Evolutionary conservation across 2,797 vertebrate genomes (phyloP).

Genomic region (Mormyrops attenuatus): DNA sequence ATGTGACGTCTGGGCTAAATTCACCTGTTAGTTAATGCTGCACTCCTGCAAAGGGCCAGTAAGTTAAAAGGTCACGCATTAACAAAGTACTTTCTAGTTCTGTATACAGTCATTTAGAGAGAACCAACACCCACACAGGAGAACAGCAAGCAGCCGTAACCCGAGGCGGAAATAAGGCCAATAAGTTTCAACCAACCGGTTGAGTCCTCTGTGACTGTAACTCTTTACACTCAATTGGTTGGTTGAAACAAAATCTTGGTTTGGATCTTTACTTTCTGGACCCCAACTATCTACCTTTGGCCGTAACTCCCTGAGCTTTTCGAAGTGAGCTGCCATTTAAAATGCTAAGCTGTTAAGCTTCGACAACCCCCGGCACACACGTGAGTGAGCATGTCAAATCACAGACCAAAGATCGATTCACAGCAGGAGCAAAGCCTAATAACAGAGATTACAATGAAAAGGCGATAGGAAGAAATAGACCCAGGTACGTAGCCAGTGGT

Average conservation of each 20-base stretch:
- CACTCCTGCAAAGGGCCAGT: not conserved
- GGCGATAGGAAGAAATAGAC: not conserved
- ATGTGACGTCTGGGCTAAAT: not conserved
- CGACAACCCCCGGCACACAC: not conserved
- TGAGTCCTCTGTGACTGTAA: not conserved
- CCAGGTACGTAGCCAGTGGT: not conserved
- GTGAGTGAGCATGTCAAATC: not conserved
- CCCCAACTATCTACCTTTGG: not conserved
- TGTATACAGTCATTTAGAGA: conserved; percentile 21
- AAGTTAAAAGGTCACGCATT: not conserved
- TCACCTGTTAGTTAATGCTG: not conserved
- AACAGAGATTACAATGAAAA: not conserved
- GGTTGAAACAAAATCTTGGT: not conserved
- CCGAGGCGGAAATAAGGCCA: not conserved
- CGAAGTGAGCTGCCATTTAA: not conserved
- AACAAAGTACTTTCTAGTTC: conserved; percentile 35
- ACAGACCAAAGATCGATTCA: not conserved
- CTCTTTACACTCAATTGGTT: not conserved
- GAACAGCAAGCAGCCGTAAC: conserved; percentile 37
- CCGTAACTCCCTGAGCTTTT: not conserved
- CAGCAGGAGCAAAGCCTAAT: not conserved
- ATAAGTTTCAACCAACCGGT: not conserved
- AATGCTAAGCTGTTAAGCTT: not conserved
- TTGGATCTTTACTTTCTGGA: not conserved
- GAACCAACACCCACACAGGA: conserved; percentile 47